These are phyloP conservation scores for Galerucella pusilla DNA, from an alignment of 2,888 invertebrate genomes.

Conservation along the genomic window DNA sequence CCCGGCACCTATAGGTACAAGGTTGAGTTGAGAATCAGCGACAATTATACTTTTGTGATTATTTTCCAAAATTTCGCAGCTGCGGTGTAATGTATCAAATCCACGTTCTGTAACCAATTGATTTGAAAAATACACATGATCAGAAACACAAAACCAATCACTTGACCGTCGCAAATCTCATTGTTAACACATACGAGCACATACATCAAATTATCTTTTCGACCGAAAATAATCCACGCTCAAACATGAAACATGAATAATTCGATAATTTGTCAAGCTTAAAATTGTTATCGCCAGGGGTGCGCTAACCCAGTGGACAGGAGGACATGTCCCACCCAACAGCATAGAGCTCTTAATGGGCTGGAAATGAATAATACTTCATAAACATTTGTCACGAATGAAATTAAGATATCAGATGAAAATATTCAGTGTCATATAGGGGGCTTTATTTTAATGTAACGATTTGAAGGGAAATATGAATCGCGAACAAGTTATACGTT, in stretches of 20 bases:
- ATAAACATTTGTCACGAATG: not conserved
- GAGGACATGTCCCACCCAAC: constrained; percentile 4
- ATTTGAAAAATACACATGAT: not conserved
- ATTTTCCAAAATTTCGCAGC: no score
- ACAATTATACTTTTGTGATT: no score
- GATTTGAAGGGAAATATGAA: no score
- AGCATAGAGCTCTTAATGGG: not conserved
- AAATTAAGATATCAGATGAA: not conserved
- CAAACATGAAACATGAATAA: constrained; percentile 23
- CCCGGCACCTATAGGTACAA: no score
- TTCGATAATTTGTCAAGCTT: constrained; percentile 28
- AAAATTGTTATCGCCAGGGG: constrained; percentile 15
- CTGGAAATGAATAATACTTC: not conserved
- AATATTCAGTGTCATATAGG: not conserved
- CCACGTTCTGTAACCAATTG: not conserved
- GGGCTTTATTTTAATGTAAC: not conserved
- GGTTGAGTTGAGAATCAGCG: no score
- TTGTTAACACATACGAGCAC: constrained; percentile 19
- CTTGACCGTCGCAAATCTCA: constrained; percentile 13
- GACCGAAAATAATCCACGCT: constrained; percentile 21
- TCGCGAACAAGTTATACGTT: no score
- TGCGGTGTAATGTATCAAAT: no score
- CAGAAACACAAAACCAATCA: constrained; percentile 5
- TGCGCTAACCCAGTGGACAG: constrained; percentile 8
- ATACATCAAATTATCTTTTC: constrained; percentile 21